Evolutionary conservation across 30 jellyfish, hydroid and myxozoan genomes (phyloP).

Genomic region (Rhopilema esculentum): DNA sequence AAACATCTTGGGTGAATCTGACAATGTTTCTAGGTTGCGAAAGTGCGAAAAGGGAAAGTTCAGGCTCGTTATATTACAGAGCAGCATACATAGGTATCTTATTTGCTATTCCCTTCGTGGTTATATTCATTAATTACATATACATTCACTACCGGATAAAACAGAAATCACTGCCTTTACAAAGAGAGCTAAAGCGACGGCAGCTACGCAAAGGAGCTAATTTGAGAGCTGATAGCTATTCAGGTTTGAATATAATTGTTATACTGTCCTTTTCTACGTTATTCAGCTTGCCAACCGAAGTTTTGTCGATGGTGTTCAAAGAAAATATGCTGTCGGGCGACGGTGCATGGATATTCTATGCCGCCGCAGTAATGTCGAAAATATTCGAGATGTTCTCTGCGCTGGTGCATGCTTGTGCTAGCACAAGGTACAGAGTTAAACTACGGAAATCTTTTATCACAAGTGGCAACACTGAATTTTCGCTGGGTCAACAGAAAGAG

Average conservation of each 20-base stretch:
- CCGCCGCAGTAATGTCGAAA: slow-evolving; percentile 25
- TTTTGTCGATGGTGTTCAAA: not conserved
- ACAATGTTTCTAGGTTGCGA: slow-evolving; percentile 13
- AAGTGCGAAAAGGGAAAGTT: not conserved
- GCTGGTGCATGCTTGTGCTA: slow-evolving; percentile 23
- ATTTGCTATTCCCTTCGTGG: slow-evolving; percentile 20
- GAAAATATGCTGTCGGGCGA: not conserved
- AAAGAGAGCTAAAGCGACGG: not conserved
- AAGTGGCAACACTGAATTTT: not conserved
- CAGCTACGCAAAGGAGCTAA: not conserved
- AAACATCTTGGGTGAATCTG: slow-evolving; percentile 9
- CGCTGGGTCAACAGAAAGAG: not conserved
- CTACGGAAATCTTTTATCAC: not conserved
- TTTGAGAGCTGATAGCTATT: slow-evolving; percentile 15
- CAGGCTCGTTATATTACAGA: not conserved
- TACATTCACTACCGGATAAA: slow-evolving; percentile 12
- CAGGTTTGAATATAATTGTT: not conserved
- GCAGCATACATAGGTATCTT: not conserved
- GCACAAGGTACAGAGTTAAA: slow-evolving; percentile 31
- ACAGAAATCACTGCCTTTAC: slow-evolving; percentile 6
- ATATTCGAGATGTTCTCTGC: slow-evolving; percentile 38
- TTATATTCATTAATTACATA: slow-evolving; percentile 7
- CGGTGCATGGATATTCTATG: not conserved
- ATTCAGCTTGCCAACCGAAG: slow-evolving; percentile 4
- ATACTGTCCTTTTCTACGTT: not conserved